phyloP scores from a whole-genome alignment of 2,888 invertebrate genomes.

The Caradrina kadenii region DNA sequence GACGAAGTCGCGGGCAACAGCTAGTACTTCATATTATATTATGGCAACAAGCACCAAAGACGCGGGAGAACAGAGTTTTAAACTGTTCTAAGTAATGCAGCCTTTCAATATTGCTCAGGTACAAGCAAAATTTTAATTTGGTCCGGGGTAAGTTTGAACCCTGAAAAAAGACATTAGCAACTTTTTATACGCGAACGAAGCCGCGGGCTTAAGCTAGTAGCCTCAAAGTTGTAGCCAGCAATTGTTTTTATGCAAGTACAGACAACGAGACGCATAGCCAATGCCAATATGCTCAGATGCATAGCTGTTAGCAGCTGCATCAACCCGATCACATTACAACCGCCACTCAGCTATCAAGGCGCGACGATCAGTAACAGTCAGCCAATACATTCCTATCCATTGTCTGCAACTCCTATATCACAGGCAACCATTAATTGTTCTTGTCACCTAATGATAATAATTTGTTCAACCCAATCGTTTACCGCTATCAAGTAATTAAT shows the following conservation, averaged over 20 bases:
- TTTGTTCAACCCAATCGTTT: slow-evolving; percentile 57
- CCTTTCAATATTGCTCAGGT: too few species aligned
- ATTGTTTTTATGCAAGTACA: background rate
- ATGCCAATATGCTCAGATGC: slow-evolving; percentile 27
- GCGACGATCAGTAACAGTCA: background rate
- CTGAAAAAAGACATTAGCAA: too few species aligned
- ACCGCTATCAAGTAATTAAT: slow-evolving; percentile 38
- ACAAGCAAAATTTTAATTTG: too few species aligned
- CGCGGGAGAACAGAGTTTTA: too few species aligned
- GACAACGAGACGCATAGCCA: background rate
- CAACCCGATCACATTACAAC: slow-evolving; percentile 34
- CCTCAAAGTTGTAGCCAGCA: too few species aligned
- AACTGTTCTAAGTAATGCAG: too few species aligned
- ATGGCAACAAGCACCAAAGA: too few species aligned
- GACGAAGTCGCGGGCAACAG: too few species aligned
- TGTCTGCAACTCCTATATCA: slow-evolving; percentile 27
- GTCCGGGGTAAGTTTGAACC: too few species aligned
- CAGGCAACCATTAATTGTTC: slow-evolving; percentile 32
- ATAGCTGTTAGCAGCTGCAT: slow-evolving; percentile 25
- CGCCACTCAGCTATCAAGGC: slow-evolving; percentile 25
- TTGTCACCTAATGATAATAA: slow-evolving; percentile 34
- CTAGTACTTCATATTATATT: too few species aligned
- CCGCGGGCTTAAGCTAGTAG: too few species aligned
- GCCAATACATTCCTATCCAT: slow-evolving; percentile 46
- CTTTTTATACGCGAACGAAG: too few species aligned